A percentile compares a stretch with the other conserved stretches of the same genome.
Conservation (phyloP, 2,113 vertebrate species). For the Boulengeromyrus knoepffleri region DNA sequence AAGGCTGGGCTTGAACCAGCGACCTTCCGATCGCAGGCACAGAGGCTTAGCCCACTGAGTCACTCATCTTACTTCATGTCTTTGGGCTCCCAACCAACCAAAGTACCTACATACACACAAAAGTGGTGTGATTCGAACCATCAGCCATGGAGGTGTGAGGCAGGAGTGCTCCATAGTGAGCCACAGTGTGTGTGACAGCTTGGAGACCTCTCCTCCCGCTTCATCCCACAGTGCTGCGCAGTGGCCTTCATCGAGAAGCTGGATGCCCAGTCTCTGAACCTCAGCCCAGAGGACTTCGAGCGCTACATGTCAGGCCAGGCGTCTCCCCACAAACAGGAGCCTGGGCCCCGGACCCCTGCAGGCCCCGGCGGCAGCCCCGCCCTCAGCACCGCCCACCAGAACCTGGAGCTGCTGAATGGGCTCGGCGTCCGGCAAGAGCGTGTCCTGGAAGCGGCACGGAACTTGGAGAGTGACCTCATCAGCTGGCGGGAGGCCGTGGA, state of each 20-base stretch:
- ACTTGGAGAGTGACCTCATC: conserved; percentile 79
- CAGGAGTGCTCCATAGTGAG: not conserved
- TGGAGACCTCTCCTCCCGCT: not conserved
- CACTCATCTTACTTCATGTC: not conserved
- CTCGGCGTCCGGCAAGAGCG: conserved; percentile 75
- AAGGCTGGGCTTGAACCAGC: too few relatives aligned
- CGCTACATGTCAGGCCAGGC: conserved; percentile 89
- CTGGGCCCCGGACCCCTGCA: conserved; percentile 56
- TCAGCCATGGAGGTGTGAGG: not conserved
- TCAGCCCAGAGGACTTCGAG: conserved; percentile 89
- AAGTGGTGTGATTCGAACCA: not conserved
- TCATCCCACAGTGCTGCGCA: conserved; percentile 76
- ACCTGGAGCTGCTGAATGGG: conserved; percentile 76
- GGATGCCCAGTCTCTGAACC: conserved; percentile 88
- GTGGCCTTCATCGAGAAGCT: conserved; percentile 95
- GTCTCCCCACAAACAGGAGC: conserved; percentile 67
- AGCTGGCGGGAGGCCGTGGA: conserved; percentile 77
- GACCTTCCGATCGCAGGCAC: not conserved
- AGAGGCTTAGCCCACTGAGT: not conserved
- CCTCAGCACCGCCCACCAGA: conserved; percentile 76
- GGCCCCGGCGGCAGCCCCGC: conserved; percentile 59
- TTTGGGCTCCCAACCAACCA: not conserved
- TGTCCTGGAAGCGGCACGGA: conserved; percentile 71
- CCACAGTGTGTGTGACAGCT: not conserved
- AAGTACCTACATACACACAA: not conserved